A percentile compares a stretch with the other conserved stretches of the same genome.
These are phyloP conservation scores for Chaetogeoica ovagalla DNA, from an alignment of 2,888 invertebrate genomes.

Conservation along the genomic window DNA sequence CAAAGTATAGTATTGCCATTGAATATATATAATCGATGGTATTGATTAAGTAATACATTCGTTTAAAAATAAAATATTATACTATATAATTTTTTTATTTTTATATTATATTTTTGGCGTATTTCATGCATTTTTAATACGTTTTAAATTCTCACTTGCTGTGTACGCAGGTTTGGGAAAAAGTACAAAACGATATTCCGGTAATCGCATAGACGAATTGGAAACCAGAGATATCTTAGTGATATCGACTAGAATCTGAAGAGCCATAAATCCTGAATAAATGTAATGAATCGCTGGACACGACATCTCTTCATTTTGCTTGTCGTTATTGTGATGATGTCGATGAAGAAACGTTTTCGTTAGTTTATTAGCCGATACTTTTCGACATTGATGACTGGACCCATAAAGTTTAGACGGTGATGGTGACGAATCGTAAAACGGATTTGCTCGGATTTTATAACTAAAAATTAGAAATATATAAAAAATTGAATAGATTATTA, in stretches of 20 bases:
- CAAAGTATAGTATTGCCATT: too few species aligned
- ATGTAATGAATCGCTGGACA: constrained; percentile 78
- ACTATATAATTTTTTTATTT: too few species aligned
- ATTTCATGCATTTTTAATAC: too few species aligned
- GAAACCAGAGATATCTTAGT: constrained; percentile 70
- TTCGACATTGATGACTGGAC: constrained; percentile 72
- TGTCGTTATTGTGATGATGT: constrained; percentile 27
- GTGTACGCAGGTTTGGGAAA: constrained; percentile 54
- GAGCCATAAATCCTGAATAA: constrained; percentile 74
- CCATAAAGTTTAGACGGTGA: constrained; percentile 69
- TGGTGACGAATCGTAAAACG: constrained; percentile 69
- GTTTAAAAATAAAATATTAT: too few species aligned
- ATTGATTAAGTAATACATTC: too few species aligned
- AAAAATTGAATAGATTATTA: not conserved
- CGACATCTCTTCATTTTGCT: constrained; percentile 66
- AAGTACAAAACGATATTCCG: constrained; percentile 33
- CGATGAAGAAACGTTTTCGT: constrained; percentile 64
- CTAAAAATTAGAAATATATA: constrained; percentile 59
- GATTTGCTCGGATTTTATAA: constrained; percentile 75
- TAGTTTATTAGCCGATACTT: constrained; percentile 64
- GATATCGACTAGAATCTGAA: constrained; percentile 73
- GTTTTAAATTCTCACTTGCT: constrained; percentile 38
- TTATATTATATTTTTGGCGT: too few species aligned
- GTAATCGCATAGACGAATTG: constrained; percentile 31
- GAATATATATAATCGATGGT: too few species aligned